Conservation (phyloP, 2,888 invertebrate genomes). For the Nemurella pictetii region DNA sequence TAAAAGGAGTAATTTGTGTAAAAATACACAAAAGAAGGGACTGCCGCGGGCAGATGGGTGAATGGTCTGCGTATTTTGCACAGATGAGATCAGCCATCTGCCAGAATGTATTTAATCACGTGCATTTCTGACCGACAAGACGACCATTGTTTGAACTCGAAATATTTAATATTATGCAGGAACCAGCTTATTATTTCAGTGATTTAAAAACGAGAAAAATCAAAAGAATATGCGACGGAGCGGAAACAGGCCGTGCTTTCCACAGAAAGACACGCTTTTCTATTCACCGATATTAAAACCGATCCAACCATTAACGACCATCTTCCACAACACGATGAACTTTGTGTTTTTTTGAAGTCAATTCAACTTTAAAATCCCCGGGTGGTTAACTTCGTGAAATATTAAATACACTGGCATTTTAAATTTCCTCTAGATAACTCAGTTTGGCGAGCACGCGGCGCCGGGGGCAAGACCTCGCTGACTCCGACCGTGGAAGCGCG, state of each 20-base stretch:
- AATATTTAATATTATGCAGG: neutral
- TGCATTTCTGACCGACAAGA: neutral
- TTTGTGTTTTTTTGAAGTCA: neutral
- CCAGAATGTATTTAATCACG: neutral
- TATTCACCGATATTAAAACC: neutral
- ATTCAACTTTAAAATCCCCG: conserved; percentile 20
- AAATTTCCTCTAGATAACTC: conserved; percentile 22
- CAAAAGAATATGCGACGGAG: neutral
- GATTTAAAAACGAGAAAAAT: neutral
- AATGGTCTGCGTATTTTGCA: too few relatives aligned
- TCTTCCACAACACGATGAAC: neutral
- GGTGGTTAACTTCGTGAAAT: conserved; percentile 22
- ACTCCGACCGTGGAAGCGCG: neutral
- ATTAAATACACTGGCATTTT: conserved; percentile 23
- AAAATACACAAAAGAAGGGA: neutral
- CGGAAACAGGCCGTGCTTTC: neutral
- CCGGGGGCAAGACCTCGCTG: neutral
- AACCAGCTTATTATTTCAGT: neutral
- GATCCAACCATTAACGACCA: neutral
- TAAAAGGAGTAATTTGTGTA: neutral
- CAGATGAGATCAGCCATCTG: neutral
- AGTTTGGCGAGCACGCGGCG: neutral
- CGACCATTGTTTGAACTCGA: neutral
- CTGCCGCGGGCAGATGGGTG: neutral
- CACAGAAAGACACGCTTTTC: neutral